A percentile compares a stretch with the other conserved stretches of the same genome.
Evolutionary conservation across 2,888 invertebrate species (phyloP).

Genomic region (Lasius platythorax): DNA sequence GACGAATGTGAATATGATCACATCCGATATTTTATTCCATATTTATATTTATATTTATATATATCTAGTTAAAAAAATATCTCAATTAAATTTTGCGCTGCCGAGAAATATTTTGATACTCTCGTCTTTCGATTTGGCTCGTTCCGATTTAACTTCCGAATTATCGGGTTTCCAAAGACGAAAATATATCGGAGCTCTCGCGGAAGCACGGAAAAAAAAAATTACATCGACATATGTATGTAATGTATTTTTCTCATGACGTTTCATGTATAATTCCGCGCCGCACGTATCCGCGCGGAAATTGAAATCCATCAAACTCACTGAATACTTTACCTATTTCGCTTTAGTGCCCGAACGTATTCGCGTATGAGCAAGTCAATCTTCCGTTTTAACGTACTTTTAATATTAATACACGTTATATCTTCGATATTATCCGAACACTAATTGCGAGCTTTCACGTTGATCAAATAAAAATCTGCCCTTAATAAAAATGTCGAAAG

Average conservation of each 20-base stretch:
- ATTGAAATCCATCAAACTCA: slow-evolving; percentile 55
- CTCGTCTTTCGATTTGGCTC: background rate
- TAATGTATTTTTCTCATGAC: slow-evolving; percentile 50
- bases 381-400: slow-evolving; percentile 48
- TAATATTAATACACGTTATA: slow-evolving; percentile 32
- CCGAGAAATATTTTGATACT: background rate
- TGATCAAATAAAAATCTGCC: slow-evolving; percentile 16
- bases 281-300: slow-evolving; percentile 47
- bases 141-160: slow-evolving; percentile 18
- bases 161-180: slow-evolving; percentile 9
- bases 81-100: background rate
- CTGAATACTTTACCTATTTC: slow-evolving; percentile 53
- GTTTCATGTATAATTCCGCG: slow-evolving; percentile 43
- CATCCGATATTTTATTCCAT: background rate
- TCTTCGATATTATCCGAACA: slow-evolving; percentile 12
- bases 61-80: background rate
- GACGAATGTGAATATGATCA: background rate
- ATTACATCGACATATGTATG: slow-evolving; percentile 14
- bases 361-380: slow-evolving; percentile 48
- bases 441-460: slow-evolving; percentile 39
- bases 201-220: background rate
- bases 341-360: slow-evolving; percentile 26
- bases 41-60: background rate
- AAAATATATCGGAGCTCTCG: slow-evolving; percentile 16
- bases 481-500: slow-evolving; percentile 29